Conservation (phyloP, 2,113 vertebrate species). For the Sialia sialis region DNA sequence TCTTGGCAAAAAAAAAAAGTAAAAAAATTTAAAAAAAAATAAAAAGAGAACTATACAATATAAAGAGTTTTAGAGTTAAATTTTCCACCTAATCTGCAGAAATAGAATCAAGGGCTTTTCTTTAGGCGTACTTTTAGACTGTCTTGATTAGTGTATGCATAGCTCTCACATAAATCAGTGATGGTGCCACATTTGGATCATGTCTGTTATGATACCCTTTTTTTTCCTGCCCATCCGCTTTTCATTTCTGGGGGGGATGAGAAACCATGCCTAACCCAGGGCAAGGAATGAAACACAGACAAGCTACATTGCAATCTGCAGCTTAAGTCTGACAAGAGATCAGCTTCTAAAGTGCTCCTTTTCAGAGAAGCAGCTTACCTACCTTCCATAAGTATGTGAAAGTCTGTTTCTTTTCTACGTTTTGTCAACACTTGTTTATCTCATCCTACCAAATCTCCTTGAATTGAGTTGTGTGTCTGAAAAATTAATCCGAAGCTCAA, state of each 20-base stretch:
- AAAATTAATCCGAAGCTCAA: background rate
- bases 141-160: background rate
- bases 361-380: constrained; percentile 49
- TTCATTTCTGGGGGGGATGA: background rate
- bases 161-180: background rate
- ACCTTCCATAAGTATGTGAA: constrained; percentile 26
- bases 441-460: constrained; percentile 39
- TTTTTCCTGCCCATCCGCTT: background rate
- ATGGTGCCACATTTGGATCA: background rate
- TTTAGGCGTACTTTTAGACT: background rate
- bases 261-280: background rate
- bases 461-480: background rate
- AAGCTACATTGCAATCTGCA: background rate
- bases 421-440: constrained; percentile 53
- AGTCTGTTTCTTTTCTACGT: constrained; percentile 12
- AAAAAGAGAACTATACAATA: background rate
- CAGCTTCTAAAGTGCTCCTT: background rate
- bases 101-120: background rate
- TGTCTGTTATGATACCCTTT: background rate
- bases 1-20: background rate
- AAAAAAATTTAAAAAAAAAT: background rate
- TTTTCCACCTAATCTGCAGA: background rate
- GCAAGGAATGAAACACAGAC: background rate
- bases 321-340: constrained; percentile 16
- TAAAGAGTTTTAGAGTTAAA: background rate